Conservation (phyloP, 2,888 invertebrate species). For the Eumerus sabulonum region DNA sequence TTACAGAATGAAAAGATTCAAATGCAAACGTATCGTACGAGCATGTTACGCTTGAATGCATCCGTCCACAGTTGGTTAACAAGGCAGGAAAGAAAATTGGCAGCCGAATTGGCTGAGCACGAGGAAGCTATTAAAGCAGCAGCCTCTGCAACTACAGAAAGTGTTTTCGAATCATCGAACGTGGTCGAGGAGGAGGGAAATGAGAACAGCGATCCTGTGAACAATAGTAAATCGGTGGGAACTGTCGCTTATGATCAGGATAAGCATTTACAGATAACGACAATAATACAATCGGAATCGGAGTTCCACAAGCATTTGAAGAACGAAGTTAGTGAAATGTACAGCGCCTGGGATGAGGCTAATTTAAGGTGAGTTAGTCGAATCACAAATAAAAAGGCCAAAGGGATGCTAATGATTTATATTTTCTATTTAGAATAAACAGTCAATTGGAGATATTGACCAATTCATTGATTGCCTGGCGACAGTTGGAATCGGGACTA, state of each 20-base stretch:
- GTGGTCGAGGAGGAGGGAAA: conserved; percentile 40
- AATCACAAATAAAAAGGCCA: background rate
- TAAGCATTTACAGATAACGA: conserved; percentile 69
- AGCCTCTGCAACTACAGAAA: conserved; percentile 24
- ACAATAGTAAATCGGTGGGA: conserved; percentile 51
- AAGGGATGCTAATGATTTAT: conserved; percentile 12
- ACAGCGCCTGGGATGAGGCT: conserved; percentile 85
- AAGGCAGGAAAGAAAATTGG: conserved; percentile 77
- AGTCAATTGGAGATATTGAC: conserved; percentile 86
- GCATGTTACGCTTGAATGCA: conserved; percentile 79
- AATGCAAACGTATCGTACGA: conserved; percentile 78
- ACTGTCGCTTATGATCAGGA: conserved; percentile 63
- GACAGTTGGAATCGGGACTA: conserved; percentile 87
- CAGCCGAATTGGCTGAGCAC: conserved; percentile 74
- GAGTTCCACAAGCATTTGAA: conserved; percentile 81
- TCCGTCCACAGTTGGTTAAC: conserved; percentile 79
- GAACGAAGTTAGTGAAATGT: conserved; percentile 85
- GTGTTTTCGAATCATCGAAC: conserved; percentile 8
- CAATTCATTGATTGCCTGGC: conserved; percentile 86
- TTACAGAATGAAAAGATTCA: conserved; percentile 77
- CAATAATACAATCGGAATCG: conserved; percentile 76
- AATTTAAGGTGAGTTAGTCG: conserved; percentile 82
- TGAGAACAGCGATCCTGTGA: conserved; percentile 70
- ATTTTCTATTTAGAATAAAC: conserved; percentile 82
- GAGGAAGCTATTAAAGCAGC: conserved; percentile 70